A percentile compares a stretch with the other conserved stretches of the same genome.
phyloP scores from a whole-genome alignment of 2,113 vertebrate species.

The Bubo bubo region DNA sequence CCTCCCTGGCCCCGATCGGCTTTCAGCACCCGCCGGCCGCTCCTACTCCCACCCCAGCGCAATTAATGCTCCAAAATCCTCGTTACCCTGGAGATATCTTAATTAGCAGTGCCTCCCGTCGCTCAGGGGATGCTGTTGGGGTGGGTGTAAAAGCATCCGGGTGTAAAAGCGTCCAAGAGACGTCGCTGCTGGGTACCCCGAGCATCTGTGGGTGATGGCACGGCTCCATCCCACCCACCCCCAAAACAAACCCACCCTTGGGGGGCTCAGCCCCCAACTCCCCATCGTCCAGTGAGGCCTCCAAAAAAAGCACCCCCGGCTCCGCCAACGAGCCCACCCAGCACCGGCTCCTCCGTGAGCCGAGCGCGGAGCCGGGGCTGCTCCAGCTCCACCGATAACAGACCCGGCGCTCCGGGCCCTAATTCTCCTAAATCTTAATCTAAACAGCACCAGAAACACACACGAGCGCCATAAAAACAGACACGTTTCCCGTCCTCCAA shows the following conservation, averaged over 20 bases:
- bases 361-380: not conserved
- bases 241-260: accelerated
- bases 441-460: slow-evolving; percentile 2
- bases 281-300: not conserved
- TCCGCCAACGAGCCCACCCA: not conserved
- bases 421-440: not conserved
- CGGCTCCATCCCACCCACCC: not conserved
- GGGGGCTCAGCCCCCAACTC: not conserved
- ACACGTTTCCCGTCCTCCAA: not conserved
- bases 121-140: accelerated
- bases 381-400: not conserved
- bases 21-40: not conserved
- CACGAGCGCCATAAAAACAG: not conserved
- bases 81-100: accelerated
- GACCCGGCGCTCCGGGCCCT: not conserved
- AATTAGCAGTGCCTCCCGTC: accelerated
- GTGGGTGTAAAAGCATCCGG: not conserved
- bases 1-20: not conserved
- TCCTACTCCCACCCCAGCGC: not conserved
- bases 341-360: not conserved
- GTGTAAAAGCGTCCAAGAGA: not conserved
- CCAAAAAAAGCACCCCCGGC: not conserved
- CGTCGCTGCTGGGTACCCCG: accelerated
- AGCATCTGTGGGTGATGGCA: accelerated
- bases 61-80: not conserved